These are phyloP conservation scores for Protophormia terraenovae DNA, from an alignment of 2,888 invertebrate species.

Conservation along the genomic window DNA sequence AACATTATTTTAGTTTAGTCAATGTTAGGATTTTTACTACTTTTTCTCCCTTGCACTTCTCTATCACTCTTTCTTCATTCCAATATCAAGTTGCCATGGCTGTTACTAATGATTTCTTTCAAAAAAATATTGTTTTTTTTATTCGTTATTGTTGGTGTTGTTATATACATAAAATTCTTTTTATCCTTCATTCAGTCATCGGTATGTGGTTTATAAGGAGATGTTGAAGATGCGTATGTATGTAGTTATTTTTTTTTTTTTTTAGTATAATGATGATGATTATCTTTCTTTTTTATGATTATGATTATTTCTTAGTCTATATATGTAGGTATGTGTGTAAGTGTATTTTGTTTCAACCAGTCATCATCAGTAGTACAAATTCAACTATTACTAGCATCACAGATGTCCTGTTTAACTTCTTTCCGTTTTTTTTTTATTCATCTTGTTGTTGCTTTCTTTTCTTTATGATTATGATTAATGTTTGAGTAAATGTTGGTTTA, in stretches of 20 bases:
- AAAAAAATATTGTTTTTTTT: background rate
- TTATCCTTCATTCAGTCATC: conserved; percentile 13
- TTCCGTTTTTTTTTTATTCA: conserved; percentile 7
- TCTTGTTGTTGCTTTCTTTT: conserved; percentile 31
- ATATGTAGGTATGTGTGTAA: conserved; percentile 5
- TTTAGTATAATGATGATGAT: conserved; percentile 42
- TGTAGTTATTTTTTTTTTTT: background rate
- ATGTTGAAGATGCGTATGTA: conserved; percentile 26
- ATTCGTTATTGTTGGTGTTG: background rate
- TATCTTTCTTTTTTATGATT: conserved; percentile 64
- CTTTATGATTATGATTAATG: conserved; percentile 66
- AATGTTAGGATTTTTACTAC: conserved; percentile 34
- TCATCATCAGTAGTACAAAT: conserved; percentile 2
- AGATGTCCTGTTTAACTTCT: conserved; percentile 66
- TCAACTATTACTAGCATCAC: conserved; percentile 46
- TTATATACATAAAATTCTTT: background rate
- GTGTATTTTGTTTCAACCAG: conserved; percentile 35
- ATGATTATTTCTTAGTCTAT: conserved; percentile 57
- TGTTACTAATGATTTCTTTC: conserved; percentile 62
- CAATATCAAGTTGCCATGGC: conserved; percentile 25
- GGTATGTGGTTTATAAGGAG: conserved; percentile 31
- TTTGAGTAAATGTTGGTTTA: conserved; percentile 61
- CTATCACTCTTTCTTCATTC: background rate
- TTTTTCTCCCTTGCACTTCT: background rate
- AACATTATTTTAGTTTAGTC: conserved; percentile 45